phyloP scores from a whole-genome alignment of 2,797 vertebrate genomes.

The Enteromius fasciolatus region DNA sequence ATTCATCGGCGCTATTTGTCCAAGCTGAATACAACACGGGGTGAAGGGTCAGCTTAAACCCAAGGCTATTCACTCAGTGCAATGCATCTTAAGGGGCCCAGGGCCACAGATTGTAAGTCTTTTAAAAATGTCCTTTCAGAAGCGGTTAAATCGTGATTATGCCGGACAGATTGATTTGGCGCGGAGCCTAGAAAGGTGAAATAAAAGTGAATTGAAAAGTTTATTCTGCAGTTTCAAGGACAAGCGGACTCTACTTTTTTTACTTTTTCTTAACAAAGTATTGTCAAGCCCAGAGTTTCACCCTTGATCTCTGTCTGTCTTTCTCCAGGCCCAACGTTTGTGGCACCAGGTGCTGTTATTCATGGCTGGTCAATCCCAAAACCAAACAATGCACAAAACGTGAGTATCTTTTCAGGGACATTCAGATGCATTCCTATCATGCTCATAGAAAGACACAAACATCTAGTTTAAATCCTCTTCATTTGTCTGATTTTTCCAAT shows the following conservation, averaged over 20 bases:
- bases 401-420: constrained; percentile 50
- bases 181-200: not conserved
- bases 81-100: constrained; percentile 30
- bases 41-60: constrained; percentile 51
- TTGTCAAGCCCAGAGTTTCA: not conserved
- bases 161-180: constrained; percentile 22
- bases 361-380: constrained; percentile 60
- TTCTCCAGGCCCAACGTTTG: constrained; percentile 63
- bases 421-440: not conserved
- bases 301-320: constrained; percentile 14
- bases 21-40: constrained; percentile 37
- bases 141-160: constrained; percentile 14
- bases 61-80: constrained; percentile 36
- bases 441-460: not conserved
- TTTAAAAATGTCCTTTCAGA: constrained; percentile 26
- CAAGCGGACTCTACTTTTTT: not conserved
- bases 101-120: constrained; percentile 24
- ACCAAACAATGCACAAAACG: constrained; percentile 65
- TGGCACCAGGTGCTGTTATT: constrained; percentile 63
- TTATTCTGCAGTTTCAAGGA: too few species aligned
- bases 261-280: not conserved
- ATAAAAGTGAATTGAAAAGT: not conserved
- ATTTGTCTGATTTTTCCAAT: not conserved
- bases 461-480: not conserved
- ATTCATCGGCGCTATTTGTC: constrained; percentile 51